Evolutionary conservation across 2,888 invertebrate genomes (phyloP).

Genomic region (Aethes cnicana): DNA sequence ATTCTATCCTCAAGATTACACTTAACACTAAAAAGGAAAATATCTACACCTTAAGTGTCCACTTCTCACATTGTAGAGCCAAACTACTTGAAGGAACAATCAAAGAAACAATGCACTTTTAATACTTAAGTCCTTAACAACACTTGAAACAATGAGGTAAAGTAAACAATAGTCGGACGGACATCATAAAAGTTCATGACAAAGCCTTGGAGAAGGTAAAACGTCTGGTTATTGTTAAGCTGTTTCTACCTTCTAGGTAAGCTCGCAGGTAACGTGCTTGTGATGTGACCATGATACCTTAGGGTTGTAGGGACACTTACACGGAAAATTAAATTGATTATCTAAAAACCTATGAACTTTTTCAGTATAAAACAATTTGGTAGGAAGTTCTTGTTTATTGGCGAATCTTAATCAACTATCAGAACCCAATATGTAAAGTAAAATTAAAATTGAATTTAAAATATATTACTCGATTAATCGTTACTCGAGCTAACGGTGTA

Average conservation of each 20-base stretch:
- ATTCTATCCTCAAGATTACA: too few relatives aligned
- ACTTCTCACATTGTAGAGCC: neutral
- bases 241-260: constrained; percentile 18
- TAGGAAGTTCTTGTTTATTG: too few relatives aligned
- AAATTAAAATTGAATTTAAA: too few relatives aligned
- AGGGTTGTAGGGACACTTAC: neutral
- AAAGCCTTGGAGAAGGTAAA: constrained; percentile 22
- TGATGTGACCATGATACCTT: constrained; percentile 7
- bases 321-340: too few relatives aligned
- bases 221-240: constrained; percentile 28
- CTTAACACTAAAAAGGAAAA: too few relatives aligned
- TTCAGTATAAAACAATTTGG: too few relatives aligned
- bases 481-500: too few relatives aligned
- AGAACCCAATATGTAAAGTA: too few relatives aligned
- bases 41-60: neutral
- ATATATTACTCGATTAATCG: too few relatives aligned
- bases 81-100: constrained; percentile 18
- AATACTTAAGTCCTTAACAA: constrained; percentile 8
- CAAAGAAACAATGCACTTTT: constrained; percentile 14
- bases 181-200: constrained; percentile 27
- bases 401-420: too few relatives aligned
- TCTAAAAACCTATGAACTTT: too few relatives aligned
- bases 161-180: constrained; percentile 20
- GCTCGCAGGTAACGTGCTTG: constrained; percentile 25
- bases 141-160: constrained; percentile 13